Evolutionary conservation across 2,888 invertebrate species (phyloP), one percentile per base, ranked within the genome.

Genomic region (Tyria jacobaeae): DNA sequence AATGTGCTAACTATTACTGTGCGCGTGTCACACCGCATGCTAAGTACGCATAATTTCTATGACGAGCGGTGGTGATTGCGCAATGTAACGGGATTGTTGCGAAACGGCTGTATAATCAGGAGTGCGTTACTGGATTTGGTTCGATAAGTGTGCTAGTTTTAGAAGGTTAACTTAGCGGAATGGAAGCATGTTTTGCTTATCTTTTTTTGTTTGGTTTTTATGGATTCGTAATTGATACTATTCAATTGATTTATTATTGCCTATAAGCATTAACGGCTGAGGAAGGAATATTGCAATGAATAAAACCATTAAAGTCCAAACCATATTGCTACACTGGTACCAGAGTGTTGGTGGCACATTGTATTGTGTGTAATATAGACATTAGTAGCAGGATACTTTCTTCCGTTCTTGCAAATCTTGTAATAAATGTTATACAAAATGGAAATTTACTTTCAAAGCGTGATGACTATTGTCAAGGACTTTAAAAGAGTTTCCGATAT

Each of bases 11-110:
- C 70, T 80, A 77, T 88, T 89, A 82, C 87, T 74, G 74, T 77
- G 83, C 68, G 58, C 62, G 71, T 65, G 75, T 80, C 81, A 81
- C 86, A 81, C 71, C 81, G 90, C 81, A 88, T 89, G 86, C 82
- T 87, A 87, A 89, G 81, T 85, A 80, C 76, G 70, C 64, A 79
- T 71, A 68, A 78, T 54, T 80, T 76, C 71, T 81, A 80, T 81
- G 76, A 79, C 75, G 64, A 59, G 63, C 67, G 57, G 76, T 69
- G 55, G 54, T 10, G 2, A 64, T 89, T 85, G 73, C 84, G 84
- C 83, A 88, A 88, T 83, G 79, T 39, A 82, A 63, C 66, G 27
- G 27, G 69, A 71, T 62, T 54, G 25, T 68, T 66, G 37, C 54
- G 44, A 73, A 73, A 75, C 41, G n/a, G 10, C 54, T 53, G 60